Conservation (phyloP, 1,140 invertebrate genomes). For the Leptopilina clavipes region DNA sequence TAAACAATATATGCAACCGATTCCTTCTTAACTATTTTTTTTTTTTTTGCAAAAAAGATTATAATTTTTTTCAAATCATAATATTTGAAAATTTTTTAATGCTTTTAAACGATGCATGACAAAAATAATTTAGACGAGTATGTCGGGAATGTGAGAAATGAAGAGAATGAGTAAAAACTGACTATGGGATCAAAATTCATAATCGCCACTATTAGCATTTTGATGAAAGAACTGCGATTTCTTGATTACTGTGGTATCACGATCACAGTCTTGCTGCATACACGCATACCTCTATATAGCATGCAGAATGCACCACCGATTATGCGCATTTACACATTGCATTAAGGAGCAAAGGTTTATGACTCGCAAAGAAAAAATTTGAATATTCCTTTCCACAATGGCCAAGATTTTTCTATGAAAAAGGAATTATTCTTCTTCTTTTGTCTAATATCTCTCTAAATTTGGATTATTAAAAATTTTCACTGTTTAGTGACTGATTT, state of each 20-base stretch:
- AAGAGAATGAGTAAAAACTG: neutral
- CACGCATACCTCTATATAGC: slow-evolving; percentile 6
- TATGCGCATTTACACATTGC: slow-evolving; percentile 20
- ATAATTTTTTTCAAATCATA: too few relatives aligned
- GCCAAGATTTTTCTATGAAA: neutral
- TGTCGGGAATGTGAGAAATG: neutral
- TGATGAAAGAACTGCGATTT: slow-evolving; percentile 28
- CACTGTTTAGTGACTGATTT: too few relatives aligned
- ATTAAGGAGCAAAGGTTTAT: neutral
- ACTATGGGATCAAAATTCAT: neutral
- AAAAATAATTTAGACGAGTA: too few relatives aligned
- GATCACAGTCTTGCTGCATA: slow-evolving; percentile 5
- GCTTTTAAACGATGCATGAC: too few relatives aligned
- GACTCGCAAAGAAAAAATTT: neutral
- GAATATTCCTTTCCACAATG: neutral
- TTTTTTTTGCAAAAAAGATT: too few relatives aligned
- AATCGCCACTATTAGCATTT: slow-evolving; percentile 47
- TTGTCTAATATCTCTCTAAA: too few relatives aligned
- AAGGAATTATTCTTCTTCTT: neutral
- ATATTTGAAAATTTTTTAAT: too few relatives aligned
- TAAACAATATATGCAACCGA: too few relatives aligned
- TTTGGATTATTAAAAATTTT: too few relatives aligned
- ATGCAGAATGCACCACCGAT: slow-evolving; percentile 28
- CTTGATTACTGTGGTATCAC: neutral
- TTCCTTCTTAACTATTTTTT: too few relatives aligned